Base-by-base conservation (phyloP, 2,113 vertebrate genomes). In the Glaucidium brasilianum region DNA sequence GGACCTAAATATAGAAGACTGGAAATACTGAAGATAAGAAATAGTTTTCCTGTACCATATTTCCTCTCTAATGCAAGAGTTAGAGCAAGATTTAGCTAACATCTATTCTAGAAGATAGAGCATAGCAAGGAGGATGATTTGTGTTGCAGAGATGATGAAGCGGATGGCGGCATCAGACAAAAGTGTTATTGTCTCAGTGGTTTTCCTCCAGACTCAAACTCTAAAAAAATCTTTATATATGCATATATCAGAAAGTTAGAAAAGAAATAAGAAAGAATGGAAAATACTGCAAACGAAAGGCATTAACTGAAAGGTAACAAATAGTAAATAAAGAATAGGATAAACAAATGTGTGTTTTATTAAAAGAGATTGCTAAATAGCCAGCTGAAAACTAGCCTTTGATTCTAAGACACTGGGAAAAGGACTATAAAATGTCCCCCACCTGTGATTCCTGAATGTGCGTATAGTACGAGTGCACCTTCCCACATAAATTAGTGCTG, bases 31-130 rank as follows among this genome's bases (percentile, higher is more conserved):
- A 60, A 86, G 14, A 39, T 34, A 76, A 76, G 35, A 73, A 88
- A 52, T 22, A 35, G 3, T 60, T 92, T 85, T 3, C 8, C 18
- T 47, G 12, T 39, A 15, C 32, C 20, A 0, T 64, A 55, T 93
- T 92, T 75, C 60, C 58, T 55, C 9, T 35, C 15, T 62, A 88
- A 47, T 43, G 49, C 18, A 60, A 21, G 29, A 91, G 21, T 53
- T 74, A 69, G 58, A 79, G 20, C 22, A 85, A 74, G 53, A 85
- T 66, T 89, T 72, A 63, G 59, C 39, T 64, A 39, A 55, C 49
- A 39, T 80, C 58, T 97, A 26, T 96, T 95, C 69, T 83, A 90
- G 85, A 66, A 84, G 84, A 84, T 18, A 92, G 50, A 85, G 30
- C 62, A 32, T 21, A 63, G 63, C 71, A 89, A 72, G 45, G 35